Conservation (phyloP, 2,797 vertebrate genomes). For the Danio tinwini region DNA sequence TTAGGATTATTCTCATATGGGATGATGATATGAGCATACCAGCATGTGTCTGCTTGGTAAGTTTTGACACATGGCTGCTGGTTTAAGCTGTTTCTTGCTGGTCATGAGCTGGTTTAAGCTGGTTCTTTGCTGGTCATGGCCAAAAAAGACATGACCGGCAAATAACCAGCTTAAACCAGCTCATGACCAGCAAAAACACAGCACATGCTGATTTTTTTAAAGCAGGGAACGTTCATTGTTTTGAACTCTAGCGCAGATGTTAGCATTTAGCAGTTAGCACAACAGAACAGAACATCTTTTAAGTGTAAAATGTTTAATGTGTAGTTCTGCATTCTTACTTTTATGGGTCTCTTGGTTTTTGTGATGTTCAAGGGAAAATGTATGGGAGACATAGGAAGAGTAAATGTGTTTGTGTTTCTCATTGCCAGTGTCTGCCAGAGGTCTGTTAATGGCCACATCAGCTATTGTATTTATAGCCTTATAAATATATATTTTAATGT, state of each 20-base stretch:
- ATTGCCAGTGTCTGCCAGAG: neutral
- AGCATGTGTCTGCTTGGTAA: too few relatives aligned
- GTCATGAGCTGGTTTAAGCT: too few relatives aligned
- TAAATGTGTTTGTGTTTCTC: neutral
- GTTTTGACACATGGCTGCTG: too few relatives aligned
- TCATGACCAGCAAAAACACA: neutral
- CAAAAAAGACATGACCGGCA: too few relatives aligned
- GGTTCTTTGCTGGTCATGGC: too few relatives aligned
- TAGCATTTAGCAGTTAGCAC: constrained; percentile 29
- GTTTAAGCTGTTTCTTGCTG: too few relatives aligned
- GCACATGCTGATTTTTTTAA: neutral
- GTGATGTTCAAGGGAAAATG: neutral
- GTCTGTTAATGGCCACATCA: neutral
- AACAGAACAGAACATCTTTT: neutral
- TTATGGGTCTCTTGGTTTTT: constrained; percentile 20
- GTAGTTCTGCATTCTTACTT: constrained; percentile 9
- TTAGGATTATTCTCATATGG: constrained; percentile 11
- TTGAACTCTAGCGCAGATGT: constrained; percentile 3
- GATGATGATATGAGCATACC: neutral
- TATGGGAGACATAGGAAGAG: neutral
- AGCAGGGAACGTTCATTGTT: neutral
- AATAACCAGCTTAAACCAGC: too few relatives aligned
- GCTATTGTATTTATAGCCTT: neutral
- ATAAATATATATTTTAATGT: neutral
- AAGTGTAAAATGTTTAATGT: constrained; percentile 14